Evolutionary conservation across 2,888 invertebrate genomes (phyloP), one percentile per base, ranked within the genome.

Genomic region (Notocelia uddmanniana): DNA sequence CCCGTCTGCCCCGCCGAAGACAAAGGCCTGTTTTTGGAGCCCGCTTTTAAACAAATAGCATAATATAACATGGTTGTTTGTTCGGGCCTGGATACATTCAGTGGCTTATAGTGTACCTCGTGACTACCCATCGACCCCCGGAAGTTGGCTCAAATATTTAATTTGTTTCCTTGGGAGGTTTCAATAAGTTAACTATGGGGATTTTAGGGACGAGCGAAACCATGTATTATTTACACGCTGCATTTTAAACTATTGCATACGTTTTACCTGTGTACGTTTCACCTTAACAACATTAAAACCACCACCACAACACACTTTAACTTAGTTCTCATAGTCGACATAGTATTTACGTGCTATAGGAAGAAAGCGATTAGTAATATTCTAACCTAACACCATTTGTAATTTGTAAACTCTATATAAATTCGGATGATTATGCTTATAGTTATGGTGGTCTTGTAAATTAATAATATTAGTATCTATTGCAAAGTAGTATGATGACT

Each of bases 21-120:
- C 76, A 79, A 80, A 81, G 80, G 79, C 76, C 76, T 84, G 81
- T 87, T 86, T 82, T 83, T 80, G 80, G 55, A 41, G 68, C 79
- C 80, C 77, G 79, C 78, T 79, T 81, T 79, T 85, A 87, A 85
- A 87, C 86, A 89, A 89, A 89, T 85, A 88, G 80, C 79, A 77
- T 71, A 60, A 71, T 73, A 80, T 81, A 83, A 87, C 87, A 89
- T 88, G 84, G 83, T 85, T 90, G 90, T 90, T 90, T 90, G 84
- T 87, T 88, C 79, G 86, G 87, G 88, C 85, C 84, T 87, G 85
- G 64, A 54, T 54, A 64, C 52, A 64, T 54, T 64, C 37, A 54
- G 64, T 64, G 64, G 54, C 54, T 52, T 64, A 64, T 45, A 59
- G 52, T 59, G 23, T 34, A 66, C 71, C 64, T 59, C 66, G 21